A percentile compares a stretch with the other conserved stretches of the same genome.
Evolutionary conservation across 2,888 invertebrate species (phyloP).

Genomic region (Phania funesta): DNA sequence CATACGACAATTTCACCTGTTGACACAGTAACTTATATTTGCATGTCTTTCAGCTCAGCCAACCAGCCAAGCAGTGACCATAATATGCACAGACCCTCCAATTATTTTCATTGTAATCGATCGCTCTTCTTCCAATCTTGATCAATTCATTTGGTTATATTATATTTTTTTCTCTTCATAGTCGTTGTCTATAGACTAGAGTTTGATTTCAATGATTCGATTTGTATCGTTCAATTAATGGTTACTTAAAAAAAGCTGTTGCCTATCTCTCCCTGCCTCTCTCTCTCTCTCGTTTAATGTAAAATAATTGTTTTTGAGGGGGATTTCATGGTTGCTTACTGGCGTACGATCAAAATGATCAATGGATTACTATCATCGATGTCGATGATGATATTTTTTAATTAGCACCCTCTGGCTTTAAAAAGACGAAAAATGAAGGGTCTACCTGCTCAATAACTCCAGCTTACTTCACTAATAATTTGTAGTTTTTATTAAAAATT

Average conservation of each 20-base stretch:
- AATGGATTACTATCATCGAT: slow-evolving; percentile 59
- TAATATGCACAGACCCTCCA: slow-evolving; percentile 43
- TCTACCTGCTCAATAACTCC: not conserved
- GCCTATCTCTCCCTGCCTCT: not conserved
- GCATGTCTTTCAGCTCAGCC: slow-evolving; percentile 69
- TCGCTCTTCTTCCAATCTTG: slow-evolving; percentile 49
- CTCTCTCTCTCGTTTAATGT: slow-evolving; percentile 22
- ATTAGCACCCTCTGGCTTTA: slow-evolving; percentile 59
- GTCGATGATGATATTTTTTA: slow-evolving; percentile 59
- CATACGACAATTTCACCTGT: slow-evolving; percentile 78
- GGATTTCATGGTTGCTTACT: slow-evolving; percentile 63
- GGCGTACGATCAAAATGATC: slow-evolving; percentile 54
- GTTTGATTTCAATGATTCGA: slow-evolving; percentile 65
- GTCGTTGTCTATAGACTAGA: slow-evolving; percentile 26
- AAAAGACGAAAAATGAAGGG: not conserved
- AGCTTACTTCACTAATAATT: not conserved
- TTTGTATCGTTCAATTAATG: slow-evolving; percentile 66
- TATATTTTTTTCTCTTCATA: slow-evolving; percentile 5
- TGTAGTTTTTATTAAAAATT: not conserved
- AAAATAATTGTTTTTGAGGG: slow-evolving; percentile 60
- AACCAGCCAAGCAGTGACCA: not conserved
- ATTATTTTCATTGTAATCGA: slow-evolving; percentile 50
- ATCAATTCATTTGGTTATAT: slow-evolving; percentile 47
- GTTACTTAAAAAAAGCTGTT: slow-evolving; percentile 59
- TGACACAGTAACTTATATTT: slow-evolving; percentile 79